Conservation (phyloP, 1,140 invertebrate genomes). For the Papilio glaucus region DNA sequence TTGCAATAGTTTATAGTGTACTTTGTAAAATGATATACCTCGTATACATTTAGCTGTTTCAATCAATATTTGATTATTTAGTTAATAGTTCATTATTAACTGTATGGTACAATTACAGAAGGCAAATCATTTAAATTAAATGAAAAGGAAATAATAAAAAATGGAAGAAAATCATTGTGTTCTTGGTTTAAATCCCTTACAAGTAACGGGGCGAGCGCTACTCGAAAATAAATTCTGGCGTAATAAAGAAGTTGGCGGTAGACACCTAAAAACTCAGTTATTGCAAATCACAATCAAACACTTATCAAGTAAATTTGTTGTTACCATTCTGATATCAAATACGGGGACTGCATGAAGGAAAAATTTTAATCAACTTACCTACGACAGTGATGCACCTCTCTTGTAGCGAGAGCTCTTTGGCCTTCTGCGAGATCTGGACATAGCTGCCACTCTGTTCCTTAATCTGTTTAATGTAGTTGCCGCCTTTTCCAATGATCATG, state of each 20-base stretch:
- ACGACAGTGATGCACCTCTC: conserved; percentile 99
- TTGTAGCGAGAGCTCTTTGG: conserved; percentile 97
- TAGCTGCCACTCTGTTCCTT: conserved; percentile 98
- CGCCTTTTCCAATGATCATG: conserved; percentile 99
- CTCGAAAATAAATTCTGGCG: no score
- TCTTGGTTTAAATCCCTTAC: not conserved
- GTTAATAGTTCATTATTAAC: not conserved
- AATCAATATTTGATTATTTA: not conserved
- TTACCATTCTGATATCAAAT: not conserved
- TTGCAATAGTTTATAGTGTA: not conserved
- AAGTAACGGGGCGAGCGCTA: no score
- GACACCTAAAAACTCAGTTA: no score
- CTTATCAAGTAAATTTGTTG: not conserved
- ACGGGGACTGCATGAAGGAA: not conserved
- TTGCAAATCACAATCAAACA: no score
- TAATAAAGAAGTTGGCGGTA: no score
- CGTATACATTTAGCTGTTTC: not conserved
- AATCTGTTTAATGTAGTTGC: conserved; percentile 98
- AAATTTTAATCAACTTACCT: conserved; percentile 85
- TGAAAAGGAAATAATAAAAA: not conserved
- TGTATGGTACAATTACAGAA: not conserved
- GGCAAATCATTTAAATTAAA: not conserved
- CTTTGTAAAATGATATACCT: not conserved
- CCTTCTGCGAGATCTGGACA: conserved; percentile 99
- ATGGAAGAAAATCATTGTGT: not conserved